Base-by-base conservation (phyloP, 53 echinoderm and acorn worm genomes). In the Echinometra lucunter region DNA sequence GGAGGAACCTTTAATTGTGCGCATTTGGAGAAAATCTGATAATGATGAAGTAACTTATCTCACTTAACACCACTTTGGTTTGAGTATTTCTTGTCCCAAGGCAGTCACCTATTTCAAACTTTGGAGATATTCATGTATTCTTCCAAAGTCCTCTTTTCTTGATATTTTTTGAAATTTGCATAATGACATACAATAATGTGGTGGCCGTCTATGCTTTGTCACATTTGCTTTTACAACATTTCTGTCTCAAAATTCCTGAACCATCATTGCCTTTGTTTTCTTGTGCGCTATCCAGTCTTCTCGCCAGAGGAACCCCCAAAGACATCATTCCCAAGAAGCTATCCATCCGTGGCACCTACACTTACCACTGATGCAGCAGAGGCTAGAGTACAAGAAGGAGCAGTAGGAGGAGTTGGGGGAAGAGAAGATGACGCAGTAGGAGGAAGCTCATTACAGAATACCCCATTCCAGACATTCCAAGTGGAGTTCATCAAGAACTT, bases 401-500 rank as follows among this genome's bases (percentile, higher is more conserved):
- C 30, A 23, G 80, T 32, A 92, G 92, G 47, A 92, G 74, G 47
- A 91, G 75, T 12, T 53, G 75, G 56, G 13, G 74, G 92, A 74
- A 69, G 47, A 74, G 49, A 12, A 92, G 88, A 23, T 0, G 92
- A 44, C 2, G 45, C 13, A 23, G 45, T 88, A 4, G 88, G 58
- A 2, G 92, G 37, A 11, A 93, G 85, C 12, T 92, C 92, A 34
- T 30, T 75, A 19, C 75, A 74, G 82, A 58, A 66, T 74, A 92
- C 94, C 15, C 95, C 58, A 37, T 95, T 97, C 57, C 96, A 98
- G 74, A 78, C 96, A 78, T 98, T 98, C 95, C 98, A 98, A 97
- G 95, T 97, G 23, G 97, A 98, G 60, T 98, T 98, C 91, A 97
- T 98, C 90, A 98, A 97, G 95, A 97, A 97, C 89, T 94, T 98